Evolutionary conservation across 2,888 invertebrate genomes (phyloP), one percentile per base, ranked within the genome.

Genomic region (Molanna angustata): DNA sequence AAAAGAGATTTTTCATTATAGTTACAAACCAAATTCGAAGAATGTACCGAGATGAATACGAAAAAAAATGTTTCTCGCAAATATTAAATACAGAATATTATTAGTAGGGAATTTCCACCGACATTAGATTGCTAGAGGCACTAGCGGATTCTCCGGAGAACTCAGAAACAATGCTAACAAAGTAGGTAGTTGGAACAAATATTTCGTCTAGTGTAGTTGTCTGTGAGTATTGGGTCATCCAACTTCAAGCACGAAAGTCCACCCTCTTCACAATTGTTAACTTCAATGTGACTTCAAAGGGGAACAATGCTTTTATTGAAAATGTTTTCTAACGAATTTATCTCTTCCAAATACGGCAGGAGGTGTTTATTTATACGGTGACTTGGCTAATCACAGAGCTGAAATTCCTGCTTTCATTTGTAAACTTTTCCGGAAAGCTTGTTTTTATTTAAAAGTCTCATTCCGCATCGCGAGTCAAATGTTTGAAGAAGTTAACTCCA

Each of bases 371-470:
- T 27, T 43, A 4, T 22, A 11, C 27, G 9, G 11, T 16, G 14
- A 11, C 42, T 27, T 27, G 16, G 22, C 43, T 43, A 43, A 43
- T 43, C 43, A 27, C 43, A 22, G 21, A 43, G 43, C 21, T 14
- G 17, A 19, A 27, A 27, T 27, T 27, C 17, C 22, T n/a, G 16
- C 22, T 21, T 21, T 43, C 43, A n/a, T 43, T 22, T 9, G 27
- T 27, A 27, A 22, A 22, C 22, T 16, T 22, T 21, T 43, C 22
- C 2, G 13, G n/a, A 14, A 27, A 21, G 21, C n/a, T 21, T 22
- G 16, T 22, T 43, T 43, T 43, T 43, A 43, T 43, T 22, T 14
- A 21, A 43, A 14, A 16, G 14, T 22, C 43, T 21, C 16, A 16
- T 11, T 31, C 13, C 4, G 33, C 13, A 14, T 16, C 16, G 43